phyloP scores from a whole-genome alignment of 2,797 vertebrate species.

The Lutjanus argentimaculatus region DNA sequence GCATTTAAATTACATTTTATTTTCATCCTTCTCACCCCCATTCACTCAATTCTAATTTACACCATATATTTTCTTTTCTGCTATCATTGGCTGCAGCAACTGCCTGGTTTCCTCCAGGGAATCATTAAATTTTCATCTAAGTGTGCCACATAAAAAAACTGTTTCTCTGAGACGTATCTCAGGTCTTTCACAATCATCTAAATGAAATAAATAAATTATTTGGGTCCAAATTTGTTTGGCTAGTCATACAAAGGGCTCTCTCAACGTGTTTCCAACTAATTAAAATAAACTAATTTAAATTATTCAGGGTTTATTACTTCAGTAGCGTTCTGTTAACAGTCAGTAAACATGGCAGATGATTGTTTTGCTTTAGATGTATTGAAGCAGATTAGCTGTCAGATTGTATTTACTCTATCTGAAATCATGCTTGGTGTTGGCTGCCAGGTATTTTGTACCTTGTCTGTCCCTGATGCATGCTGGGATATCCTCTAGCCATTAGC shows the following conservation, averaged over 20 bases:
- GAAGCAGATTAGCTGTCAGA: conserved; percentile 22
- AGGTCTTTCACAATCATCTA: background rate
- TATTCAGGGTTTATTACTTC: background rate
- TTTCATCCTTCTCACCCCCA: background rate
- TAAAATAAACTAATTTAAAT: background rate
- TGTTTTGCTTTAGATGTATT: conserved; percentile 15
- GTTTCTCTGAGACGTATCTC: background rate
- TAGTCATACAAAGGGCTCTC: background rate
- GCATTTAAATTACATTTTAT: conserved; percentile 39
- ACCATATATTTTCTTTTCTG: conserved; percentile 14
- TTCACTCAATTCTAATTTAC: conserved; percentile 30
- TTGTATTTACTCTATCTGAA: conserved; percentile 1
- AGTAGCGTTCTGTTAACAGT: background rate
- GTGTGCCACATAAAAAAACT: conserved; percentile 1
- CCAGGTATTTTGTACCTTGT: conserved; percentile 2
- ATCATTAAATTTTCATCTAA: conserved; percentile 32
- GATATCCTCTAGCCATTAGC: background rate
- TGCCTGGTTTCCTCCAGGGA: conserved; percentile 29
- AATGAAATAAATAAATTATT: conserved; percentile 11
- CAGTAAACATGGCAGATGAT: conserved; percentile 1
- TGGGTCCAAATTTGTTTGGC: background rate
- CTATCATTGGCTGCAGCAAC: conserved; percentile 9
- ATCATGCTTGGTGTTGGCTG: background rate
- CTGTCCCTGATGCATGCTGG: conserved; percentile 27
- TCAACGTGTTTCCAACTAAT: conserved; percentile 6